phyloP scores from a whole-genome alignment of 2,888 invertebrate species.

The Apodemia duryi region DNA sequence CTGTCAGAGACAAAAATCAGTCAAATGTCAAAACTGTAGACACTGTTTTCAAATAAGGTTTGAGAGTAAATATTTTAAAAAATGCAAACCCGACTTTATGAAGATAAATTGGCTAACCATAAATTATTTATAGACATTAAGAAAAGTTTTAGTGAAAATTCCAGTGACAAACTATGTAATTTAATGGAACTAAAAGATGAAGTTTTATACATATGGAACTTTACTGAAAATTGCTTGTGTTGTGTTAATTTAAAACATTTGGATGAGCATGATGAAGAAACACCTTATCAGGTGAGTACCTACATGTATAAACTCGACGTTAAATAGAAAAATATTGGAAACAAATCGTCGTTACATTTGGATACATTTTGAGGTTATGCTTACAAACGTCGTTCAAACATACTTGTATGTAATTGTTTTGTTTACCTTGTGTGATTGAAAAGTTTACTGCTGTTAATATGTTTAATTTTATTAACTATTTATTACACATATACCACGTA shows the following conservation, averaged over 20 bases:
- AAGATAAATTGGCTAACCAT: slow-evolving; percentile 78
- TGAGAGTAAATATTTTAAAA: slow-evolving; percentile 31
- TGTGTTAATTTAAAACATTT: slow-evolving; percentile 79
- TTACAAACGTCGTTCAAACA: slow-evolving; percentile 27
- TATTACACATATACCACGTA: too few species aligned
- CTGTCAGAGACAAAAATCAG: not conserved
- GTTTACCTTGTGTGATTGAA: too few species aligned
- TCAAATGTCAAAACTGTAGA: slow-evolving; percentile 20
- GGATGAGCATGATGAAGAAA: slow-evolving; percentile 67
- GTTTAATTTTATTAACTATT: too few species aligned
- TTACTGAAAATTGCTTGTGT: slow-evolving; percentile 81
- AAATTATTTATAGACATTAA: slow-evolving; percentile 81
- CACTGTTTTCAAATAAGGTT: slow-evolving; percentile 39
- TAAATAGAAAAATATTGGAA: not conserved
- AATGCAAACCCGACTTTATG: slow-evolving; percentile 81
- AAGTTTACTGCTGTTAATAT: too few species aligned
- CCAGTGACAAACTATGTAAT: slow-evolving; percentile 79
- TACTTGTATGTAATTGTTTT: too few species aligned
- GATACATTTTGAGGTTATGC: slow-evolving; percentile 46
- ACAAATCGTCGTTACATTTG: slow-evolving; percentile 13
- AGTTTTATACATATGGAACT: slow-evolving; percentile 84
- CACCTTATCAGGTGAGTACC: slow-evolving; percentile 79
- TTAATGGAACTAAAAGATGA: slow-evolving; percentile 82
- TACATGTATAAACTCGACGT: not conserved
- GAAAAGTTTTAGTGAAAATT: slow-evolving; percentile 70